These are phyloP conservation scores for Gadus chalcogrammus DNA, from an alignment of 2,113 vertebrate species.

Conservation along the genomic window DNA sequence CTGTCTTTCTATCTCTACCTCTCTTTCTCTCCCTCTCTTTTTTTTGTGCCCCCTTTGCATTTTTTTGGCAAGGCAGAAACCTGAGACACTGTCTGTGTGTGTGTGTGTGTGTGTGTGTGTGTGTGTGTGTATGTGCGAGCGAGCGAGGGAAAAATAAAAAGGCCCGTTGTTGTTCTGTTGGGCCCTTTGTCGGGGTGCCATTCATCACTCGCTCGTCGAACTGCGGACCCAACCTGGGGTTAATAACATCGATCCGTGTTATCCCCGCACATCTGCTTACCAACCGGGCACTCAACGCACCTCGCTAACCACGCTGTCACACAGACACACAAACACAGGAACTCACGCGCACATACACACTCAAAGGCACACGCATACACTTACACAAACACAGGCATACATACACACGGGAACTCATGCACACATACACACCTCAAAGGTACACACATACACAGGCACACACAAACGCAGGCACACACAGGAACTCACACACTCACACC, in stretches of 20 bases:
- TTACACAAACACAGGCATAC: not conserved
- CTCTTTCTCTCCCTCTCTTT: too few species aligned
- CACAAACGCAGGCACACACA: too few species aligned
- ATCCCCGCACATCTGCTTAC: constrained; percentile 42
- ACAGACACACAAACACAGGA: not conserved
- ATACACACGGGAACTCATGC: not conserved
- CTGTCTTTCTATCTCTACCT: too few species aligned
- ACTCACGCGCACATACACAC: not conserved
- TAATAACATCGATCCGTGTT: constrained; percentile 29
- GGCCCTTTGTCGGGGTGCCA: constrained; percentile 17
- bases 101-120: too few species aligned
- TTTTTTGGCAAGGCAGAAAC: too few species aligned
- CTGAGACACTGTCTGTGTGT: too few species aligned
- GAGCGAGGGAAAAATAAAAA: too few species aligned
- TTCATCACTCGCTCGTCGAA: constrained; percentile 26
- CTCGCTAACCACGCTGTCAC: not conserved
- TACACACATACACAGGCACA: too few species aligned
- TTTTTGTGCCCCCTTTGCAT: too few species aligned
- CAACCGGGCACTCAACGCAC: constrained; percentile 32
- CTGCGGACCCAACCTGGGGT: constrained; percentile 22
- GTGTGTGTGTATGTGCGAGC: too few species aligned
- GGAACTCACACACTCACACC: too few species aligned
- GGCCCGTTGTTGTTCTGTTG: not conserved
- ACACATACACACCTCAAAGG: too few species aligned
- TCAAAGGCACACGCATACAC: constrained; percentile 9